Percentiles rank a stretch among this genome's conserved stretches.
These are phyloP conservation scores for Oryzias javanicus DNA, from an alignment of 2,113 vertebrate species.

Conservation along the genomic window DNA sequence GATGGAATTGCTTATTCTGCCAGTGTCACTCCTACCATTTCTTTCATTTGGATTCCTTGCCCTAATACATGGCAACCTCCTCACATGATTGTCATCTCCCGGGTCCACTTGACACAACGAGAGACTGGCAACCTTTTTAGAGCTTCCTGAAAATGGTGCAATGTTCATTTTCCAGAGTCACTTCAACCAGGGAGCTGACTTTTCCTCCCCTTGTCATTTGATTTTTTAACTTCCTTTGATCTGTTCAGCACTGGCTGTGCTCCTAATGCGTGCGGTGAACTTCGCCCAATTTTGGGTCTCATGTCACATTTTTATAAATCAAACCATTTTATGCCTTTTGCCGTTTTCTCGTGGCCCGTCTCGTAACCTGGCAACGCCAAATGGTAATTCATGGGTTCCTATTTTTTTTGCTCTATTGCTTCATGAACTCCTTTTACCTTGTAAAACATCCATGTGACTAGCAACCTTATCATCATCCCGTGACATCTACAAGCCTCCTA, in stretches of 20 bases:
- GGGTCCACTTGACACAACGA: slow-evolving; percentile 25
- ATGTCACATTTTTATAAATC: slow-evolving; percentile 16
- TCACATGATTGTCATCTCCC: slow-evolving; percentile 35
- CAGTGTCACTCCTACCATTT: slow-evolving; percentile 21
- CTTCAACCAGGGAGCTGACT: slow-evolving; percentile 7
- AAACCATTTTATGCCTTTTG: slow-evolving; percentile 1
- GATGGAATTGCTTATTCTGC: slow-evolving; percentile 29
- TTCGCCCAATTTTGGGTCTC: slow-evolving; percentile 3
- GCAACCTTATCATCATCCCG: background rate
- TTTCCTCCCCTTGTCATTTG: slow-evolving; percentile 4
- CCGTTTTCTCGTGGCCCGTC: background rate
- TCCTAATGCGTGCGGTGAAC: background rate
- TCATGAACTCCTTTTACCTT: background rate
- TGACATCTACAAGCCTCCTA: background rate
- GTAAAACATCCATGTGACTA: background rate
- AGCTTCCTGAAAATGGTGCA: slow-evolving; percentile 27
- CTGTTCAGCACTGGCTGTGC: slow-evolving; percentile 4
- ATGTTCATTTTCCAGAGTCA: slow-evolving; percentile 21
- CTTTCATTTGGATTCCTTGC: slow-evolving; percentile 33
- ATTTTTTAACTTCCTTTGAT: slow-evolving; percentile 31
- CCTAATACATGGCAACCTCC: slow-evolving; percentile 30
- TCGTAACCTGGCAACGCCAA: background rate
- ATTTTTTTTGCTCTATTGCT: background rate
- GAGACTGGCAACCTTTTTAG: slow-evolving; percentile 24
- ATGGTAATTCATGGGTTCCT: background rate